phyloP scores from a whole-genome alignment of 2,888 invertebrate genomes.

The Cacoxenus indagator region DNA sequence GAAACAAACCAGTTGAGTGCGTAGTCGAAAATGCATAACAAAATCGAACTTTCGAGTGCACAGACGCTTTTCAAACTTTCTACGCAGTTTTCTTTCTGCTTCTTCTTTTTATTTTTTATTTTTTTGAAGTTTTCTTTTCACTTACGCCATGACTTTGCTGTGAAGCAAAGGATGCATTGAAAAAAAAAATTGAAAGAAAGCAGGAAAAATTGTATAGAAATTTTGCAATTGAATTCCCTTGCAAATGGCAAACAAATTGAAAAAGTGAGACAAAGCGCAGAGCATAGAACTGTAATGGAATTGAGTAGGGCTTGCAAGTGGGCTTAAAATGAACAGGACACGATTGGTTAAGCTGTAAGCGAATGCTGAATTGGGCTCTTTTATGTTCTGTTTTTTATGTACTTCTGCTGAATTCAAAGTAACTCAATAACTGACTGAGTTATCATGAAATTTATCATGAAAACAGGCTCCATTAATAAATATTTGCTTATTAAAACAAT shows the following conservation, averaged over 20 bases:
- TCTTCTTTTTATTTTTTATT: no score
- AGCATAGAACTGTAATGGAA: background rate
- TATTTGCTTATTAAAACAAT: background rate
- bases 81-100: background rate
- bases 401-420: no score
- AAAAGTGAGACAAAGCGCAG: background rate
- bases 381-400: no score
- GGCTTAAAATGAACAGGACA: no score
- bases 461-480: no score
- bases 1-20: slow-evolving; percentile 1
- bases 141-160: background rate
- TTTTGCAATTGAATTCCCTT: slow-evolving; percentile 53
- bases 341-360: no score
- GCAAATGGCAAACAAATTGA: slow-evolving; percentile 43
- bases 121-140: slow-evolving; percentile 8
- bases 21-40: background rate
- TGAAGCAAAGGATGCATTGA: no score
- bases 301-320: background rate
- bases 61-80: background rate
- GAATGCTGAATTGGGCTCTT: no score
- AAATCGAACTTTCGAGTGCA: background rate
- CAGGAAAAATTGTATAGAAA: slow-evolving; percentile 1
- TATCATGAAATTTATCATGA: no score
- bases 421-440: no score
- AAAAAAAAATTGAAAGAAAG: background rate